phyloP scores from a whole-genome alignment of 2,888 invertebrate species.

The Torymus aiolomorphi region DNA sequence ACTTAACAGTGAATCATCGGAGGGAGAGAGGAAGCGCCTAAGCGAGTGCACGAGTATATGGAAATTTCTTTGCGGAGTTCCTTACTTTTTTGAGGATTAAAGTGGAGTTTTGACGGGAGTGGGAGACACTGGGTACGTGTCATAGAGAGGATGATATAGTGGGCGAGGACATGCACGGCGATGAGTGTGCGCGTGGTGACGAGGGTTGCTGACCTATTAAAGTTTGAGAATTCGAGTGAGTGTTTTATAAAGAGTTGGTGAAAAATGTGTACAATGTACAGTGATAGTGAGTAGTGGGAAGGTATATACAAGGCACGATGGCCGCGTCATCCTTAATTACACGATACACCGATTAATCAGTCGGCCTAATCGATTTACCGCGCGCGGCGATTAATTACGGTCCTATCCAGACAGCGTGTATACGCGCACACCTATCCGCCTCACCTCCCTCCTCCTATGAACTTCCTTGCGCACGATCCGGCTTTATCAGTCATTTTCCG shows the following conservation, averaged over 20 bases:
- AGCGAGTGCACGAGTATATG: no score
- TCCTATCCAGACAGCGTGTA: not conserved
- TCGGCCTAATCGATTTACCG: slow-evolving; percentile 3
- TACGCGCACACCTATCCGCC: no score
- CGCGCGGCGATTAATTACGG: slow-evolving; percentile 4
- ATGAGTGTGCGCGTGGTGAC: no score
- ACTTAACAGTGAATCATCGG: slow-evolving; percentile 69
- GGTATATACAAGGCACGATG: not conserved
- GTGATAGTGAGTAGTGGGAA: no score
- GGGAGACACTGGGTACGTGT: not conserved
- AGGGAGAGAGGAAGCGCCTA: no score
- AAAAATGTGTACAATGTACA: no score
- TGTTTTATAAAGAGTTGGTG: not conserved
- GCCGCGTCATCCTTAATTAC: slow-evolving; percentile 19
- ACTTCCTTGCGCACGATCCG: not conserved
- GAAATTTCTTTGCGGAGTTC: no score
- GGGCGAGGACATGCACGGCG: not conserved
- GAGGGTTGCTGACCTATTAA: slow-evolving; percentile 8
- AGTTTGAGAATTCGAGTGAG: not conserved
- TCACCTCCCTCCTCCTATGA: no score
- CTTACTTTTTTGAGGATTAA: no score
- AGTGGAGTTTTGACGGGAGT: no score
- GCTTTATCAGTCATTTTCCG: slow-evolving; percentile 15
- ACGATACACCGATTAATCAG: not conserved
- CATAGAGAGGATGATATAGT: not conserved